Evolutionary conservation across 1,140 invertebrate genomes (phyloP).

Genomic region (Danaus melanippus): DNA sequence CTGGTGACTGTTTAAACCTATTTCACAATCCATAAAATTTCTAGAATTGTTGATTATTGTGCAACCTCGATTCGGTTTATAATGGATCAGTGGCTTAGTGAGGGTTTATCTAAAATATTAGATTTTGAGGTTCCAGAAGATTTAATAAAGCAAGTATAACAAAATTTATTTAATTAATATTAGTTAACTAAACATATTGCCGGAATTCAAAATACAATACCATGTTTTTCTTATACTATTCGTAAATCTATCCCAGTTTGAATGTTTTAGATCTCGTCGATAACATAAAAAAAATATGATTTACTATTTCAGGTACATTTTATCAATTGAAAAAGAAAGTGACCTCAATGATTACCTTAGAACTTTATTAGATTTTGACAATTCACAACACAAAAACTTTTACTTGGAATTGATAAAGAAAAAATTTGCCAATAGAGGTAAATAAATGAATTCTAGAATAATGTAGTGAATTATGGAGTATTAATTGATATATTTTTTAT

Average conservation of each 20-base stretch:
- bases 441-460: slow-evolving; percentile 8
- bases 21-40: too few species aligned
- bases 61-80: slow-evolving; percentile 18
- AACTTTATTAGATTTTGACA: slow-evolving; percentile 76
- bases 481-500: slow-evolving; percentile 5
- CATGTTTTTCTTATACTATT: slow-evolving; percentile 21
- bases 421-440: slow-evolving; percentile 54
- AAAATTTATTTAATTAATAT: slow-evolving; percentile 7
- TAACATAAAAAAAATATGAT: too few species aligned
- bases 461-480: not conserved
- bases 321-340: slow-evolving; percentile 75
- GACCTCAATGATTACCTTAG: slow-evolving; percentile 82
- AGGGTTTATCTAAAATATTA: slow-evolving; percentile 73
- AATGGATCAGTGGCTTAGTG: slow-evolving; percentile 74
- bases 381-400: slow-evolving; percentile 77
- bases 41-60: slow-evolving; percentile 6
- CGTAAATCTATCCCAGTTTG: too few species aligned
- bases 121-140: slow-evolving; percentile 77
- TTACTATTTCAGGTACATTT: slow-evolving; percentile 71
- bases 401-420: slow-evolving; percentile 76
- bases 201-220: not conserved
- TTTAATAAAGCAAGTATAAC: slow-evolving; percentile 73
- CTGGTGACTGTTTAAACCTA: too few species aligned
- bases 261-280: too few species aligned
- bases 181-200: not conserved